phyloP scores from a whole-genome alignment of 2,888 invertebrate species.

The Ceramica pisi region DNA sequence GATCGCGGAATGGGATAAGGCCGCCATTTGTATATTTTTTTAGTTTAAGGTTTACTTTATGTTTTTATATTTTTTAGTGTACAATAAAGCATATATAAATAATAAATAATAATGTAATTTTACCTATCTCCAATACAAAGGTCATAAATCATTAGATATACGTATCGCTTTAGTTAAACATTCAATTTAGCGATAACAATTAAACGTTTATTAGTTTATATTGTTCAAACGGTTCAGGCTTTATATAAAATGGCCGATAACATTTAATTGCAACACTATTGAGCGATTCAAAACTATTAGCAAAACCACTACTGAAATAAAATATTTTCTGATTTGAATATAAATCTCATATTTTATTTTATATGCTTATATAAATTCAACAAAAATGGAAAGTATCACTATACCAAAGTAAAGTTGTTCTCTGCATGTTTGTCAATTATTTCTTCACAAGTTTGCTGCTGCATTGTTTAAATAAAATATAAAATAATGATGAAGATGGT shows the following conservation, averaged over 20 bases:
- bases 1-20: too few relatives aligned
- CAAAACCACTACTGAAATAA: constrained; percentile 2
- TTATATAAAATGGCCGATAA: constrained; percentile 42
- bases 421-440: neutral
- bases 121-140: constrained; percentile 9
- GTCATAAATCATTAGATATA: constrained; percentile 13
- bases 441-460: neutral
- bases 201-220: constrained; percentile 12
- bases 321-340: constrained; percentile 7
- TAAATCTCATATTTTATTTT: constrained; percentile 3
- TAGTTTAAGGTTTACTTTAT: too few relatives aligned
- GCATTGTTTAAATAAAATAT: neutral
- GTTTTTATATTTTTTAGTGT: too few relatives aligned
- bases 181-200: constrained; percentile 33
- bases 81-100: too few relatives aligned
- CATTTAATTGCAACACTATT: constrained; percentile 32
- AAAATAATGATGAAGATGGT: neutral
- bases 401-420: constrained; percentile 1
- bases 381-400: neutral
- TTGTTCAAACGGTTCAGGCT: constrained; percentile 17
- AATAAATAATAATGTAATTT: neutral
- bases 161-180: constrained; percentile 2
- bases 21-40: too few relatives aligned
- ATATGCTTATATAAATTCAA: constrained; percentile 1
- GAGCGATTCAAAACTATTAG: constrained; percentile 37